Evolutionary conservation across 2,888 invertebrate genomes (phyloP).

Genomic region (Hymenopus coronatus): DNA sequence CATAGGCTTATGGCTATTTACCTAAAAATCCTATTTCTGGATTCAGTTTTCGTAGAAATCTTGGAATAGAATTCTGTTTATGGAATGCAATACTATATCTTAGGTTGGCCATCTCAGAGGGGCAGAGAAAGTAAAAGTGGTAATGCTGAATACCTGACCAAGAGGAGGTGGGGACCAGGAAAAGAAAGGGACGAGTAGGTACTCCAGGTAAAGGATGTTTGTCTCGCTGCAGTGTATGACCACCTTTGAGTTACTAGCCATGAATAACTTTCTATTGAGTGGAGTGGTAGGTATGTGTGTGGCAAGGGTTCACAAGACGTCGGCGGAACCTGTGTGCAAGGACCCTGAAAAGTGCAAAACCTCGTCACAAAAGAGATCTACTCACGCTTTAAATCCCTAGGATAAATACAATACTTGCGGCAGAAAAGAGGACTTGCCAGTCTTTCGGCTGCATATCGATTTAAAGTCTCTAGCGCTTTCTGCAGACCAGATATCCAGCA

Average conservation of each 20-base stretch:
- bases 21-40: no score
- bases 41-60: no score
- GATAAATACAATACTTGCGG: not conserved
- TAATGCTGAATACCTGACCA: not conserved
- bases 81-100: no score
- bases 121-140: no score
- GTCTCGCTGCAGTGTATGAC: not conserved
- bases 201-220: not conserved
- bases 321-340: not conserved
- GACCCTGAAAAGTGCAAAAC: not conserved
- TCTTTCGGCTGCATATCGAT: not conserved
- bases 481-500: not conserved
- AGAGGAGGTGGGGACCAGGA: not conserved
- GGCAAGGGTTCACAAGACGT: not conserved
- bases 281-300: not conserved
- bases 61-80: no score
- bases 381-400: not conserved
- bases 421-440: not conserved
- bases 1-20: no score
- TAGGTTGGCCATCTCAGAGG: no score
- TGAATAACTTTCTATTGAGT: not conserved
- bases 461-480: not conserved
- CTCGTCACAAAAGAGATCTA: not conserved
- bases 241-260: not conserved
- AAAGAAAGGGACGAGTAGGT: not conserved